These are phyloP conservation scores for Epinotia demarniana DNA, from an alignment of 2,888 invertebrate species.

Conservation along the genomic window DNA sequence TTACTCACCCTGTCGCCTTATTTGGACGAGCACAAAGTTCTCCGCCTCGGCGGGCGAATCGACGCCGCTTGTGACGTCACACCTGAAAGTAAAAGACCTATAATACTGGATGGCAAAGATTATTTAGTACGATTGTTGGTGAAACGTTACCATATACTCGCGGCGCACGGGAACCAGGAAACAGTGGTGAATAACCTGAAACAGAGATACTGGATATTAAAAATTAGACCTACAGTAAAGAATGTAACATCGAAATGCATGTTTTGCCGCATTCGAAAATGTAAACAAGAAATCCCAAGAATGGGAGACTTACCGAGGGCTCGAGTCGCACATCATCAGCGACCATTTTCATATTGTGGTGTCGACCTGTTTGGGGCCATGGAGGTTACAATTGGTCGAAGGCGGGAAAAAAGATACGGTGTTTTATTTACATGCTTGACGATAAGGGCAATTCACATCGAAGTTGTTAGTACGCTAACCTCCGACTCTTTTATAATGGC, in stretches of 20 bases:
- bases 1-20: slow-evolving; percentile 19
- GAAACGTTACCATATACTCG: neutral
- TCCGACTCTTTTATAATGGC: no score
- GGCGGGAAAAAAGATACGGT: no score
- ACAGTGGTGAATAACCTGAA: slow-evolving; percentile 13
- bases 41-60: no score
- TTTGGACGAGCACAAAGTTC: slow-evolving; percentile 5
- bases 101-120: slow-evolving; percentile 7
- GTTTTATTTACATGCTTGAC: no score
- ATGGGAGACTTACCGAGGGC: slow-evolving; percentile 22
- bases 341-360: no score
- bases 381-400: no score
- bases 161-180: slow-evolving; percentile 14
- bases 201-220: neutral
- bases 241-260: slow-evolving; percentile 12
- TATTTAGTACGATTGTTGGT: slow-evolving; percentile 8
- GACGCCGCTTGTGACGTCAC: neutral
- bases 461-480: no score
- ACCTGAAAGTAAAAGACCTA: slow-evolving; percentile 16
- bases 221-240: slow-evolving; percentile 16
- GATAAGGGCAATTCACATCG: no score
- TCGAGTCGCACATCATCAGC: slow-evolving; percentile 14
- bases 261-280: slow-evolving; percentile 9
- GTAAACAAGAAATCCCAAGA: slow-evolving; percentile 9
- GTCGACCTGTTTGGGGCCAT: no score